Evolutionary conservation across 2,888 invertebrate genomes (phyloP), one percentile per base, ranked within the genome.

Genomic region (Onchidella celtica): DNA sequence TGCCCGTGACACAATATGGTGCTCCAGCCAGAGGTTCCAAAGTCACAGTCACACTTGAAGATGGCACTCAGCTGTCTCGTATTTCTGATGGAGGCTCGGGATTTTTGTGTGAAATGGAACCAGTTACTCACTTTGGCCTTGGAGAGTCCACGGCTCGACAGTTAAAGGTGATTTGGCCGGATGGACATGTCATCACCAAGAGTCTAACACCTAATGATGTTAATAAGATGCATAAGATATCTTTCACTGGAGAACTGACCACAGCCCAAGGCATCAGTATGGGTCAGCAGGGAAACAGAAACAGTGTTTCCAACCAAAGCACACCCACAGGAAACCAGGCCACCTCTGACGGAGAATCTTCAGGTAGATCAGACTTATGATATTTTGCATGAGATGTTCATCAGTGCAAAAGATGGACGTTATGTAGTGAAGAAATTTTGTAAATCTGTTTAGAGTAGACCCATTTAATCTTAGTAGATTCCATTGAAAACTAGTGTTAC

Each of bases 51-150:
- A 86, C 84, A 6, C 83, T 88, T 34, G 72, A 65, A 14, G 81
- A 82, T 11, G 86, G 86, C 34, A 74, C 73, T 3, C 36, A 72
- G n/a, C 85, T 86, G 61, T 81, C 84, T 2, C 86, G 86, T 6
- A 85, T 90, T 17, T 87, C 90, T 73, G 91, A 91, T 72, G 87
- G 88, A 11, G 91, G 91, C 0, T 90, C 90, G 0, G 91, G 91
- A 1, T 91, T 89, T 70, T 84, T 91, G 17, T 90, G 90, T 79
- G 88, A 91, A 76, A 91, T 91, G 90, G 91, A 91, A 82, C 90
- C 91, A 2, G 87, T 89, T 11, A 90, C 90, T 3, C 91, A 91
- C 79, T 88, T 91, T 78, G 91, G 91, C 14, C 83, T 90, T 4
- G 87, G 87, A 0, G 29, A 61, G 9, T 82, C 84, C 6, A 38